Evolutionary conservation across 2,797 vertebrate genomes (phyloP).

Genomic region (Atherinosoma microstoma): DNA sequence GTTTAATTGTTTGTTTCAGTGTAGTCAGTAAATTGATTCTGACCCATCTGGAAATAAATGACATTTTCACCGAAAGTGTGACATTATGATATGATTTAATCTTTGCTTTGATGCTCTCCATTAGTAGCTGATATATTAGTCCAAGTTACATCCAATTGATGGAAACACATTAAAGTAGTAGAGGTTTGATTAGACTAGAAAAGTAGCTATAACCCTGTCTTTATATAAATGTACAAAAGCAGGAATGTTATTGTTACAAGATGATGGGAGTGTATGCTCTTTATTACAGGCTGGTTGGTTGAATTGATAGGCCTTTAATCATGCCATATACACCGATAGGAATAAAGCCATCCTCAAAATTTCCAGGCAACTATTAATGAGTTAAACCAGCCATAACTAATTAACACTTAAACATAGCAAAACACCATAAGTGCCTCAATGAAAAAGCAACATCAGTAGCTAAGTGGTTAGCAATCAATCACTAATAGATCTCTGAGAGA

Average conservation of each 20-base stretch:
- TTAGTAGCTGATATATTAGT: slow-evolving; percentile 7
- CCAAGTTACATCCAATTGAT: not conserved
- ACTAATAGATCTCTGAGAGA: not conserved
- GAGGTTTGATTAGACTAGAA: slow-evolving; percentile 17
- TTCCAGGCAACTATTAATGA: slow-evolving; percentile 4
- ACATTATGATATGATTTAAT: slow-evolving; percentile 31
- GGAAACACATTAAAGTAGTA: slow-evolving; percentile 12
- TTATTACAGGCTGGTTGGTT: slow-evolving; percentile 11
- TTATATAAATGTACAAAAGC: not conserved
- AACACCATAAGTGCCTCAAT: too few species aligned
- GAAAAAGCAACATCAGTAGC: not conserved
- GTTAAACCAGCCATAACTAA: slow-evolving; percentile 9
- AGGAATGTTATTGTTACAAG: slow-evolving; percentile 7
- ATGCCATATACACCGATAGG: not conserved
- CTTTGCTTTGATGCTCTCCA: not conserved
- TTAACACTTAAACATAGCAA: slow-evolving; percentile 1
- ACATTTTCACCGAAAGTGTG: slow-evolving; percentile 25
- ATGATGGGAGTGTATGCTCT: not conserved
- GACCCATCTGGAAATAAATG: slow-evolving; percentile 8
- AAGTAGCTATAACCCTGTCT: slow-evolving; percentile 4
- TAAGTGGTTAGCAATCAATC: not conserved
- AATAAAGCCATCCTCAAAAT: not conserved
- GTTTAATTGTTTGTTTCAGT: slow-evolving; percentile 25
- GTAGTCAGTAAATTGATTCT: slow-evolving; percentile 11
- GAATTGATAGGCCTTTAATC: slow-evolving; percentile 6